Evolutionary conservation across 2,113 vertebrate species (phyloP).

Genomic region (Zapus hudsonius): DNA sequence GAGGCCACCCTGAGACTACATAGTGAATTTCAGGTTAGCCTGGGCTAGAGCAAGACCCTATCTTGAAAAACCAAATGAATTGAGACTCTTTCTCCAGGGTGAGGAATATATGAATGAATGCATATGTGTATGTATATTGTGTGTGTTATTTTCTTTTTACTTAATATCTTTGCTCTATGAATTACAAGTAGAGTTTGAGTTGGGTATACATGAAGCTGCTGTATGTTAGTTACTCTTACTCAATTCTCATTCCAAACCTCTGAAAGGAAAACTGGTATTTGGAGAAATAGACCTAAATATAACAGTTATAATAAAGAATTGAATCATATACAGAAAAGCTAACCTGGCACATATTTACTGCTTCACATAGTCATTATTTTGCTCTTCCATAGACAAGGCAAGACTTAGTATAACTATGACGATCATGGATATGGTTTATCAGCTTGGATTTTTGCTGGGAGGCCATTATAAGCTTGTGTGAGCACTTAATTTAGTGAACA

Average conservation of each 20-base stretch:
- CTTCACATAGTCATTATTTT: conserved; percentile 7
- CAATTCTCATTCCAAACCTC: neutral
- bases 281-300: neutral
- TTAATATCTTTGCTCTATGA: conserved; percentile 22
- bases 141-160: conserved; percentile 10
- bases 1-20: no score
- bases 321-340: neutral
- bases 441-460: conserved; percentile 41
- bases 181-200: conserved; percentile 46
- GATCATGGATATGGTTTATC: neutral
- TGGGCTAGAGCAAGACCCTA: no score
- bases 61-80: neutral
- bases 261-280: neutral
- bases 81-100: neutral
- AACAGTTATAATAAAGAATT: neutral
- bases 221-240: neutral
- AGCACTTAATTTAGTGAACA: neutral
- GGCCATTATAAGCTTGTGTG: neutral
- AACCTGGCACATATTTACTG: neutral
- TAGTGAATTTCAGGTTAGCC: no score
- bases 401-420: neutral
- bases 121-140: neutral
- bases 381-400: neutral
- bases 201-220: neutral
- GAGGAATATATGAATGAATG: no score